Base-by-base conservation (phyloP, 1,140 invertebrate species). In the Cherax quadricarinatus region DNA sequence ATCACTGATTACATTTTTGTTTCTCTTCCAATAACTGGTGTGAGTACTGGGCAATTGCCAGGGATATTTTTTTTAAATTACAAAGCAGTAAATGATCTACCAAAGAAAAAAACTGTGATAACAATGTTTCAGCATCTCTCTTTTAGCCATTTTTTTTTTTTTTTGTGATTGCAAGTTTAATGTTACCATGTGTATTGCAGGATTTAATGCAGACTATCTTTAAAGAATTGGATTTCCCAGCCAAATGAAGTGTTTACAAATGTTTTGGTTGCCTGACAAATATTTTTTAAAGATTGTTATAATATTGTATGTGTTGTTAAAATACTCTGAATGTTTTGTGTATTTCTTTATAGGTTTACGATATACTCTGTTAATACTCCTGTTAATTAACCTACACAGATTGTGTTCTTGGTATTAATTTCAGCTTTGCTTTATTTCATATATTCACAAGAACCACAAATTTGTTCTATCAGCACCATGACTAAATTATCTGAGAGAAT, bases 31-130 rank as follows among this genome's bases (percentile, higher is more conserved):
- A 21, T 70, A 21, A 18, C 21, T 70, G 21, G 66, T 12, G 10
- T 70, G 18, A 70, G 5, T 21, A 70, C 21, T 18, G 18, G 21
- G 21, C 21, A 21, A 16, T 70, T 70, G 66, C 21, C 14, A 70
- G 66, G 18, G 70, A 75, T 21, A 75, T 24, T 16, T 75, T 73
- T 75, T 30, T 57, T 1, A 16, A 75, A 21, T 70, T 41, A 41
- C 21, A 30, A 75, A 75, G 6, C 7, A 75, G n/a, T 75, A 75
- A n/a, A 75, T 30, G n/a, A 75, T n/a, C 70, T 30, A 75, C 70
- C 70, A 75, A 75, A 75, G 70, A 75, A 30, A 41, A 41, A 75
- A 75, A 24, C 70, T 75, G 70, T 75, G 70, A 75, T 75, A 75
- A 21, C 12, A 21, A 70, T 70, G 53, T 57, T 57, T 57, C 53